A percentile compares a stretch with the other conserved stretches of the same genome.
These are phyloP conservation scores for Eledona agricola DNA, from an alignment of 2,888 invertebrate species.

Conservation along the genomic window DNA sequence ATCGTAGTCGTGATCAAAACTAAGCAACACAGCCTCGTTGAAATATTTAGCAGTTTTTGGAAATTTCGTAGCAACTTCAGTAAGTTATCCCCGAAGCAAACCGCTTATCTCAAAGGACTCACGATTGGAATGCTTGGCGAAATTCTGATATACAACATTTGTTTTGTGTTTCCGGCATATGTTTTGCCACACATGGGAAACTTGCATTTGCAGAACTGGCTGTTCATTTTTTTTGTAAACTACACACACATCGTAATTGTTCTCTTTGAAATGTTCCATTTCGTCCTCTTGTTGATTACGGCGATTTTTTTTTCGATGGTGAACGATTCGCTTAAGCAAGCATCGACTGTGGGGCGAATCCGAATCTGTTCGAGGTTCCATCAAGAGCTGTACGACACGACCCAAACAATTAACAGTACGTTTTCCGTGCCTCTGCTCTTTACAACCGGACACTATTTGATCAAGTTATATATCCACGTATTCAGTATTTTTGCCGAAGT, in stretches of 20 bases:
- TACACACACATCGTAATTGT: not conserved
- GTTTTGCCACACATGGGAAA: conserved; percentile 2
- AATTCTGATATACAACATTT: too few species aligned
- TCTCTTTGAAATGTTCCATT: conserved; percentile 11
- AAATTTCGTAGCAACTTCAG: too few species aligned
- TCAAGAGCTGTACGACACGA: conserved; percentile 7
- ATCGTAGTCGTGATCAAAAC: conserved; percentile 1
- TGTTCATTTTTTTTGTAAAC: conserved; percentile 3
- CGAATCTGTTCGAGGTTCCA: conserved; percentile 2
- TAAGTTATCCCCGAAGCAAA: too few species aligned
- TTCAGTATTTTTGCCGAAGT: conserved; percentile 13
- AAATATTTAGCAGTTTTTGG: too few species aligned
- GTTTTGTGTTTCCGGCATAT: conserved; percentile 5
- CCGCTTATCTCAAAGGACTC: too few species aligned
- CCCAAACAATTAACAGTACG: conserved; percentile 1
- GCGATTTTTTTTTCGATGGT: conserved; percentile 1
- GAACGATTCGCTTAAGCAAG: not conserved
- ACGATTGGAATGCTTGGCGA: too few species aligned
- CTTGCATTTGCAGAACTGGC: conserved; percentile 6
- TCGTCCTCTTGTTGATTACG: not conserved
- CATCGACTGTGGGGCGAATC: not conserved
- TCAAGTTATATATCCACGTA: conserved; percentile 9
- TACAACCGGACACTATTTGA: conserved; percentile 7
- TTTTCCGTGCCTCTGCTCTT: conserved; percentile 11
- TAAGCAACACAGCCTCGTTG: conserved; percentile 9